Base-by-base conservation (phyloP, 1,140 invertebrate genomes). In the Parapsyche elsis region DNA sequence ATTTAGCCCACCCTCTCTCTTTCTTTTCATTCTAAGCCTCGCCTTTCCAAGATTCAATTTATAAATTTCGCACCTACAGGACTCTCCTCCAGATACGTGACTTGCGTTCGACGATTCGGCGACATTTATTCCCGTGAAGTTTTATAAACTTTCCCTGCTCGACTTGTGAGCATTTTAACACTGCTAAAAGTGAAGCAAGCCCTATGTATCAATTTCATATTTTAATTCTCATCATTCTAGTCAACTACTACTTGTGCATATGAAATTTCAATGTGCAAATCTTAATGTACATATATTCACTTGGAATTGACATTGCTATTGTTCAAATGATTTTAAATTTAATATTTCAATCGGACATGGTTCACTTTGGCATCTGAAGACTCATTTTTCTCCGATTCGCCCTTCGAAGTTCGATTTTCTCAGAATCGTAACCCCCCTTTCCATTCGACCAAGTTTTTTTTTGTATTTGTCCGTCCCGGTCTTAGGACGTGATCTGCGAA, bases 51-150 rank as follows among this genome's bases (percentile, higher is more conserved):
- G 64, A 78, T 78, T 78, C 26, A 78, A 38, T 78, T 64, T 78
- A 67, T 78, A 78, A 26, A 67, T 76, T 76, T 76, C 24, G 14
- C 75, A 64, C 59, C 53, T 76, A 76, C 10, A 30, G 12, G n/a
- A 21, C 21, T 57, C 21, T n/a, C 9, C 21, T n/a, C 9, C 26
- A 16, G 30, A 26, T 9, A 67, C 76, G 76, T 78, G 76, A 78
- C 59, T 77, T 46, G 76, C 10, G 38, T 78, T 67, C 26, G 21
- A 21, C 21, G 53, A 67, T 45, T 78, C 76, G 57, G 38, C 45
- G 76, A 78, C 76, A 78, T 78, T 78, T 67, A 78, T 78, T 78
- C 61, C 44, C 23, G 46, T 19, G 24, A 64, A 78, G 53, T 64
- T 78, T 78, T 44, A 57, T 44, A 53, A 78, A 53, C 45, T 74